Conservation (phyloP, 1,140 invertebrate genomes). For the Musca vetustissima region DNA sequence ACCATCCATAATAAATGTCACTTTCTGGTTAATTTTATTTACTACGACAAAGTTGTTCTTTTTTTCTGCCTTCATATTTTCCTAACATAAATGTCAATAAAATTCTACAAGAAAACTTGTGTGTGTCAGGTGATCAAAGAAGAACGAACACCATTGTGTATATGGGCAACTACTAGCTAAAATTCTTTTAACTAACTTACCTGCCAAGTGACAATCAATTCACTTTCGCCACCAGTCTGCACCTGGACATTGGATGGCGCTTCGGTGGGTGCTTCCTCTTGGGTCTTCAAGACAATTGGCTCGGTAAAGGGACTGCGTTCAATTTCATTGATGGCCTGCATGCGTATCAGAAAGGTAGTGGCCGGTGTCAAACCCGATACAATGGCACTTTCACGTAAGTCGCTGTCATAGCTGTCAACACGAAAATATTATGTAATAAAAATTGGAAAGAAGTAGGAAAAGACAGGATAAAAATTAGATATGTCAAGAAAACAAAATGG, state of each 20-base stretch:
- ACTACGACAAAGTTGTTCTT: no score
- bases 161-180: no score
- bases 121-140: no score
- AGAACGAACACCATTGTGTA: no score
- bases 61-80: no score
- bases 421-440: neutral
- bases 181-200: slow-evolving; percentile 47
- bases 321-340: slow-evolving; percentile 81
- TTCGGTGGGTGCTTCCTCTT: slow-evolving; percentile 86
- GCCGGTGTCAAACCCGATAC: slow-evolving; percentile 70
- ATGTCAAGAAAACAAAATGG: neutral
- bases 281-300: slow-evolving; percentile 74
- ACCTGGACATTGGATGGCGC: slow-evolving; percentile 78
- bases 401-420: slow-evolving; percentile 42
- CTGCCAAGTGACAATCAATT: slow-evolving; percentile 79
- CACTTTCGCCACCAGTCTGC: slow-evolving; percentile 74
- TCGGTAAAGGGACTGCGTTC: slow-evolving; percentile 77
- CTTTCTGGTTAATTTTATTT: no score
- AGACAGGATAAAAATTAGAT: slow-evolving; percentile 5
- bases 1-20: no score
- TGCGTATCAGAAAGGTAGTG: slow-evolving; percentile 76
- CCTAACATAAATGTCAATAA: no score
- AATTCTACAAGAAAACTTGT: no score
- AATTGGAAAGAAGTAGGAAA: neutral
- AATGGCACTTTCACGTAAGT: slow-evolving; percentile 56